Conservation (phyloP, 2,113 vertebrate species). For the Phyllostomus discolor region DNA sequence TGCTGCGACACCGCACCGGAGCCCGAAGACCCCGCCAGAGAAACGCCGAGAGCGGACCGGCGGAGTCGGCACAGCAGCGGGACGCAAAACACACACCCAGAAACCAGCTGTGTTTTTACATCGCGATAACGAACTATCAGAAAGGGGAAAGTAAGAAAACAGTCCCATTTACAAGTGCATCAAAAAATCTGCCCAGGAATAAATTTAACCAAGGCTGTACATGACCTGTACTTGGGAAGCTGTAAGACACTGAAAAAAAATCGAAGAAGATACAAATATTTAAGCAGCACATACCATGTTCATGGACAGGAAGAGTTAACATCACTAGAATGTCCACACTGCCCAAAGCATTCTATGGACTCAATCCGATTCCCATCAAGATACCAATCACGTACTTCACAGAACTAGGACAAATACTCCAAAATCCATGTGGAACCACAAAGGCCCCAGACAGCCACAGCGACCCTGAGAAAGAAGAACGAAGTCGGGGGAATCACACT, state of each 20-base stretch:
- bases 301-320: neutral
- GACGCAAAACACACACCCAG: neutral
- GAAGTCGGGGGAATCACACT: neutral
- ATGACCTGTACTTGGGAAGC: neutral
- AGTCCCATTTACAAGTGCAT: neutral
- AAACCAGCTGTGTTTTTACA: neutral
- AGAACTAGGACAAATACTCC: neutral
- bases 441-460: neutral
- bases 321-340: neutral
- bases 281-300: neutral
- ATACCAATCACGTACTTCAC: neutral
- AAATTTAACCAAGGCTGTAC: neutral
- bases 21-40: neutral
- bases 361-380: neutral
- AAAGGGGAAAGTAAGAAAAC: neutral
- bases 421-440: neutral
- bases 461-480: neutral
- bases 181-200: neutral
- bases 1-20: neutral
- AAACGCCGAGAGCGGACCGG: no score
- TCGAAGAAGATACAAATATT: neutral
- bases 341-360: neutral
- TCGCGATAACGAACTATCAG: neutral
- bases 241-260: neutral
- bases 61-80: neutral